Percentiles rank a stretch among this genome's conserved stretches.
Conservation (phyloP, 2,113 vertebrate genomes). For the Aegotheles bennettii region DNA sequence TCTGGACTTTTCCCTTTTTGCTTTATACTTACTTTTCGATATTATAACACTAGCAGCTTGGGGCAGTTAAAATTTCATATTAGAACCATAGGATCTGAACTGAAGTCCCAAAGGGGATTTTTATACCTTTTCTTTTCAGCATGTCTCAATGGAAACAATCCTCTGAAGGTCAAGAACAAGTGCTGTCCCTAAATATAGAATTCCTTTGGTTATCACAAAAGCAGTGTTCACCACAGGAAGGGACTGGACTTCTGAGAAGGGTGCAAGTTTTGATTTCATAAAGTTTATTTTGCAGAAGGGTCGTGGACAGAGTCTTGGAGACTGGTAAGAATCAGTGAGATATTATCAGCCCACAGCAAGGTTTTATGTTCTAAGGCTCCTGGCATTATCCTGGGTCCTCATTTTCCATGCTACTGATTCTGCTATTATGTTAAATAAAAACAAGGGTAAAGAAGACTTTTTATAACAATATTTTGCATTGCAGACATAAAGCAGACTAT, state of each 20-base stretch:
- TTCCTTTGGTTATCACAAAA: conserved; percentile 52
- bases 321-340: conserved; percentile 43
- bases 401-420: conserved; percentile 31
- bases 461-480: not conserved
- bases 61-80: conserved; percentile 51
- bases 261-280: conserved; percentile 43
- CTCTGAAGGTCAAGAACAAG: conserved; percentile 50
- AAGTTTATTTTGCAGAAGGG: conserved; percentile 46
- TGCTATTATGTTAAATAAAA: conserved; percentile 10
- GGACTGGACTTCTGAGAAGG: conserved; percentile 50
- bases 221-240: conserved; percentile 43
- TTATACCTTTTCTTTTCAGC: conserved; percentile 51
- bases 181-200: conserved; percentile 56
- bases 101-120: conserved; percentile 45
- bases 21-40: conserved; percentile 60
- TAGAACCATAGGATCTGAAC: conserved; percentile 21
- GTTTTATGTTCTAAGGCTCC: conserved; percentile 38
- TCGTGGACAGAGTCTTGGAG: conserved; percentile 26
- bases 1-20: conserved; percentile 44
- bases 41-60: conserved; percentile 43
- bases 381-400: conserved; percentile 10
- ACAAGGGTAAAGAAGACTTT: not conserved
- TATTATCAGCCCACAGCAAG: conserved; percentile 4
- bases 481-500: conserved; percentile 5
- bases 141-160: conserved; percentile 52